These are phyloP conservation scores for Neodontobutis hainanensis DNA, from an alignment of 2,113 vertebrate species.

Conservation along the genomic window DNA sequence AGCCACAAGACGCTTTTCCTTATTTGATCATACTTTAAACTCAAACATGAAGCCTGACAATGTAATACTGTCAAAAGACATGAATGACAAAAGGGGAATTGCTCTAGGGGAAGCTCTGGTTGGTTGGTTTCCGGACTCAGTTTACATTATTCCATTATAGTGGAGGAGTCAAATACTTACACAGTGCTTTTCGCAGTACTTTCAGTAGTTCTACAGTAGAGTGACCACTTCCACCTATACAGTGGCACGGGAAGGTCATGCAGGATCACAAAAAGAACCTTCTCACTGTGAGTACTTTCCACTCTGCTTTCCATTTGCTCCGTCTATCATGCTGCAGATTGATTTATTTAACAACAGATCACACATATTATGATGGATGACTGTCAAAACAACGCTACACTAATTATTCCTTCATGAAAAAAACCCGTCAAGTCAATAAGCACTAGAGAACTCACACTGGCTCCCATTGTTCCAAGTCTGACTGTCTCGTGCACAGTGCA, in stretches of 20 bases:
- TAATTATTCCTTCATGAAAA: background rate
- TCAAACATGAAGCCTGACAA: constrained; percentile 22
- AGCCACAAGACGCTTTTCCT: constrained; percentile 39
- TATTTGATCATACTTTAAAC: constrained; percentile 12
- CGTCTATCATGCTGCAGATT: too few species aligned
- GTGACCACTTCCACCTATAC: too few species aligned
- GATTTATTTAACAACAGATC: too few species aligned
- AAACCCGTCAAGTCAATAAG: background rate
- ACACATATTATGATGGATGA: background rate
- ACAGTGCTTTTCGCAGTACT: background rate
- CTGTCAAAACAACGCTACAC: background rate
- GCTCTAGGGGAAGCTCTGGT: background rate
- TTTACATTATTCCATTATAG: background rate
- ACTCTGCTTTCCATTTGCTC: too few species aligned
- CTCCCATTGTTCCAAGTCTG: constrained; percentile 21
- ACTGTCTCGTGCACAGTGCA: constrained; percentile 20
- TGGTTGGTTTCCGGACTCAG: background rate
- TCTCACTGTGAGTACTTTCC: too few species aligned
- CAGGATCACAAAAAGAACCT: too few species aligned
- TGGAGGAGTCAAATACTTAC: background rate
- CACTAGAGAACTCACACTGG: background rate
- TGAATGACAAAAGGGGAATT: background rate
- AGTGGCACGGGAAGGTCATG: too few species aligned
- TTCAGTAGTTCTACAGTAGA: background rate
- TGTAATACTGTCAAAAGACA: constrained; percentile 9